A percentile compares a stretch with the other conserved stretches of the same genome.
Conservation (phyloP, 2,888 invertebrate genomes). For the Ditylenchus weischeri region DNA sequence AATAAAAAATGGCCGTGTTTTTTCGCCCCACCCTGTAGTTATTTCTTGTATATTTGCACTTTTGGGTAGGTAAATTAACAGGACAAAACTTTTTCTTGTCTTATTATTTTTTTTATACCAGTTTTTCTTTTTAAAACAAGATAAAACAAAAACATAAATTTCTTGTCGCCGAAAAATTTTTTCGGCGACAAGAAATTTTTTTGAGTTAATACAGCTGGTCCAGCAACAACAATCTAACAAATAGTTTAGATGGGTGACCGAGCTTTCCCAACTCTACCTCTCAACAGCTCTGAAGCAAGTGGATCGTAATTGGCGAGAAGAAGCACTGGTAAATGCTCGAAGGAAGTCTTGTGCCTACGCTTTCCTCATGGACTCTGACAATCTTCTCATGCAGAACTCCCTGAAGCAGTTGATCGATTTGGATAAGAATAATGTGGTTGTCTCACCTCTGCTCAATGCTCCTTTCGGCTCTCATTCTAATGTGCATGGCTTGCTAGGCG, state of each 20-base stretch:
- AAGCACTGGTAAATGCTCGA: slow-evolving; percentile 41
- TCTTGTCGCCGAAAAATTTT: no score
- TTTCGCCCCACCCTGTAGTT: no score
- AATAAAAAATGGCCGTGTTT: no score
- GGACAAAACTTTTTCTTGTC: no score
- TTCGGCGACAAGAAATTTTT: no score
- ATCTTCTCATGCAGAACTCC: slow-evolving; percentile 72
- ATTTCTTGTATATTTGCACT: no score
- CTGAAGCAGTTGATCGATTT: slow-evolving; percentile 68
- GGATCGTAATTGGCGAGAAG: slow-evolving; percentile 45
- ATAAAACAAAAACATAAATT: no score
- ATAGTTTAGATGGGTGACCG: slow-evolving; percentile 44
- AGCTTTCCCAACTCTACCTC: slow-evolving; percentile 25
- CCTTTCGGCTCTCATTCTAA: slow-evolving; percentile 67
- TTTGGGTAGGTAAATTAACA: no score
- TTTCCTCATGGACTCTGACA: slow-evolving; percentile 81
- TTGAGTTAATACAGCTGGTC: no score
- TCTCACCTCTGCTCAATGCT: slow-evolving; percentile 61
- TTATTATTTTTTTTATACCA: no score
- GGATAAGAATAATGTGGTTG: slow-evolving; percentile 50
- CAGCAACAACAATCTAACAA: neutral
- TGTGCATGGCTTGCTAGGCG: slow-evolving; percentile 33
- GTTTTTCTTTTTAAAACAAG: no score
- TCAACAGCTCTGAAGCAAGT: slow-evolving; percentile 33
- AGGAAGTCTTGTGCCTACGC: slow-evolving; percentile 82